Percentiles rank a stretch among this genome's conserved stretches.
Conservation (phyloP, 2,888 invertebrate species). For the Torymus tubicola region DNA sequence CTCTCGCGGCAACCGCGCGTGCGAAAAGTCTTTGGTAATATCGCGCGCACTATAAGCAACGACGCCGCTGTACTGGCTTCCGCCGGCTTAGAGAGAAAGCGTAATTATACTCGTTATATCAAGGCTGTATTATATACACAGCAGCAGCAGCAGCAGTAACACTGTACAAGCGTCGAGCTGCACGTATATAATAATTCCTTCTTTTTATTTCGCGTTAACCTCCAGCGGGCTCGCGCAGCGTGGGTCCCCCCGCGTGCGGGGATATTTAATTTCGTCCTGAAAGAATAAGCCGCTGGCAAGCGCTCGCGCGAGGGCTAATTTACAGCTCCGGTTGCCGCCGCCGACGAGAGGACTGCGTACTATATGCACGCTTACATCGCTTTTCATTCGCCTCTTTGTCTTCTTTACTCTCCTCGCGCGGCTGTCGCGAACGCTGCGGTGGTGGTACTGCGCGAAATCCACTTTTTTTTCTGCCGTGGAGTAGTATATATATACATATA, state of each 20-base stretch:
- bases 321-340: slow-evolving; percentile 70
- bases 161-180: slow-evolving; percentile 62
- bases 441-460: not conserved
- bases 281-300: slow-evolving; percentile 51
- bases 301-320: slow-evolving; percentile 67
- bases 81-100: too few species aligned
- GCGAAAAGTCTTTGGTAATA: slow-evolving; percentile 39
- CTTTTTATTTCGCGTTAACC: slow-evolving; percentile 27
- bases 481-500: too few species aligned
- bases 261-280: slow-evolving; percentile 71
- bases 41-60: not conserved
- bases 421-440: slow-evolving; percentile 10
- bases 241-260: slow-evolving; percentile 64
- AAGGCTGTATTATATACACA: not conserved
- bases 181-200: slow-evolving; percentile 66
- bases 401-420: slow-evolving; percentile 33
- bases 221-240: slow-evolving; percentile 68
- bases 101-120: too few species aligned
- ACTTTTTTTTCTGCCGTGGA: slow-evolving; percentile 7
- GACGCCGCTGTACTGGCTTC: not conserved
- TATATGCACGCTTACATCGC: slow-evolving; percentile 53
- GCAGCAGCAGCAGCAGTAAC: slow-evolving; percentile 54
- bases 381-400: slow-evolving; percentile 56
- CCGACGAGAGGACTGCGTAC: slow-evolving; percentile 55
- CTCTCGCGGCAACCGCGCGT: slow-evolving; percentile 13